A percentile compares a stretch with the other conserved stretches of the same genome.
phyloP scores from a whole-genome alignment of 2,888 invertebrate species.

The Osedax frankpressi region DNA sequence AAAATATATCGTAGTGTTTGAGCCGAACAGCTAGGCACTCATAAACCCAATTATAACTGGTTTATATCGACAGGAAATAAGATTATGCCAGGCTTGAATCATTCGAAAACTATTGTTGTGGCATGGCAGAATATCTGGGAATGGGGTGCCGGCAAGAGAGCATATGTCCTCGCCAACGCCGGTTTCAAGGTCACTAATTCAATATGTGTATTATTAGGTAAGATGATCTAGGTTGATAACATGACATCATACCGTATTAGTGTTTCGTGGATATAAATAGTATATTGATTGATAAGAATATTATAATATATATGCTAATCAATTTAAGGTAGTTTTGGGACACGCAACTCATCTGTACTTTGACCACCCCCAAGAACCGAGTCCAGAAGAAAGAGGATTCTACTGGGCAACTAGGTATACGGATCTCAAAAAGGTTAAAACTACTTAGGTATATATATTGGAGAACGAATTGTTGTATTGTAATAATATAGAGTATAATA shows the following conservation, averaged over 20 bases:
- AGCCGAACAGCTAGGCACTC: conserved; percentile 16
- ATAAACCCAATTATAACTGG: too few species aligned
- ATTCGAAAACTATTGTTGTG: conserved; percentile 23
- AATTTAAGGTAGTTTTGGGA: conserved; percentile 27
- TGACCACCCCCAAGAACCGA: conserved; percentile 34
- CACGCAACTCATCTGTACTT: conserved; percentile 33
- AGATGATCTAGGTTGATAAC: too few species aligned
- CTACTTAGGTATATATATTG: too few species aligned
- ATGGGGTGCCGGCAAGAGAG: conserved; percentile 29
- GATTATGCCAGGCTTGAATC: too few species aligned
- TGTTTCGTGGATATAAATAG: too few species aligned
- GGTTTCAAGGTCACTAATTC: background rate
- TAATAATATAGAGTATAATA: too few species aligned
- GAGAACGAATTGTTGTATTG: too few species aligned
- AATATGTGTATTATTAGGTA: too few species aligned
- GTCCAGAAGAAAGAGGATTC: conserved; percentile 32
- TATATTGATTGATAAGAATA: too few species aligned
- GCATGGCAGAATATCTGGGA: conserved; percentile 37
- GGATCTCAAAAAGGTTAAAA: conserved; percentile 23
- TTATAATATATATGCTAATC: background rate
- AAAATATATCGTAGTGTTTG: too few species aligned
- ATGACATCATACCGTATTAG: too few species aligned
- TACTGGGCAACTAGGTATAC: conserved; percentile 34
- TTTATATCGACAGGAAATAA: too few species aligned
- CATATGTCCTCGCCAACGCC: conserved; percentile 31